These are phyloP conservation scores for Fabriciana adippe DNA, from an alignment of 2,888 invertebrate species.

Conservation along the genomic window DNA sequence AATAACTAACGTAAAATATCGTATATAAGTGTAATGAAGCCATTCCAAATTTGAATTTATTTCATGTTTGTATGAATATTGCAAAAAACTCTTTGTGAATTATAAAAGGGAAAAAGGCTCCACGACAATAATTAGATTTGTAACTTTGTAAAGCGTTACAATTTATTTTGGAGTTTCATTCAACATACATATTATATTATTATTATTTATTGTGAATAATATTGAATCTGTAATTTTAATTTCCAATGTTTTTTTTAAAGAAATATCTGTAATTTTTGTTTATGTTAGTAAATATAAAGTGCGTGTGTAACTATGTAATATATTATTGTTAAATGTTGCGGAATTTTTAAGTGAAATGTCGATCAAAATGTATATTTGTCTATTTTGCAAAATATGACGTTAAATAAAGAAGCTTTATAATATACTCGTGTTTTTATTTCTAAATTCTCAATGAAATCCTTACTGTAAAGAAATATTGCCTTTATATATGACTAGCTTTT, in stretches of 20 bases:
- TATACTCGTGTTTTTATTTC: constrained; percentile 14
- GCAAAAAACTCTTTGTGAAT: constrained; percentile 23
- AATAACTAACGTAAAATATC: too few relatives aligned
- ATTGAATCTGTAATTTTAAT: constrained; percentile 21
- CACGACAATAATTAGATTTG: constrained; percentile 68
- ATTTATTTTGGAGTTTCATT: constrained; percentile 19
- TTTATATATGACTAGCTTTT: neutral
- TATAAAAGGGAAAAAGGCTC: constrained; percentile 52
- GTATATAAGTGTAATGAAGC: too few relatives aligned
- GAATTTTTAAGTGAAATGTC: constrained; percentile 76
- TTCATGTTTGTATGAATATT: neutral
- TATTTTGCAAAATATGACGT: constrained; percentile 82
- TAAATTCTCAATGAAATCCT: neutral
- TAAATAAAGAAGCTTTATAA: constrained; percentile 81
- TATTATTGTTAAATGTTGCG: constrained; percentile 79
- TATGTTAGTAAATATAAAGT: constrained; percentile 38
- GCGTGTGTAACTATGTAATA: constrained; percentile 69
- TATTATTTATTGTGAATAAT: constrained; percentile 16
- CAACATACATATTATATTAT: neutral
- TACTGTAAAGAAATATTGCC: neutral
- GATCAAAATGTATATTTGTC: constrained; percentile 79
- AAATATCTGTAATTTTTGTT: constrained; percentile 29
- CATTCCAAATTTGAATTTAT: too few relatives aligned
- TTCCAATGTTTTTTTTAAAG: constrained; percentile 20
- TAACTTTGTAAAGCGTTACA: constrained; percentile 36